These are phyloP conservation scores for Leptodactylus fuscus DNA, from an alignment of 2,113 vertebrate species.

Conservation along the genomic window DNA sequence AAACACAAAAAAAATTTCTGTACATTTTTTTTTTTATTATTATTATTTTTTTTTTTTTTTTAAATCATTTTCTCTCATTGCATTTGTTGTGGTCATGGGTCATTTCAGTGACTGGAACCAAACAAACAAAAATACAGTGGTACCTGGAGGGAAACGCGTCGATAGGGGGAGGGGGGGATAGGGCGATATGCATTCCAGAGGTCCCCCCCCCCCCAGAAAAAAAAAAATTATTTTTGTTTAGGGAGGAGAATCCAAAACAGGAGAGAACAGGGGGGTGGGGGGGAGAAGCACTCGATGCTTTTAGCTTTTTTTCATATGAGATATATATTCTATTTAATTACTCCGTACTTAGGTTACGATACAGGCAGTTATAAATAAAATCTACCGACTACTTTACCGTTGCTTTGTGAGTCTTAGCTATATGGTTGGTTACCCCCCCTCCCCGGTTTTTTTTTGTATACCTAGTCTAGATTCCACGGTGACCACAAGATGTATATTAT, in stretches of 20 bases:
- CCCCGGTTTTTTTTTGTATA: neutral
- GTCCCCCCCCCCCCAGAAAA: slow-evolving; percentile 64
- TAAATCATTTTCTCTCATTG: slow-evolving; percentile 75
- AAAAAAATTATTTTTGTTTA: slow-evolving; percentile 49
- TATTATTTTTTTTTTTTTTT: slow-evolving; percentile 60
- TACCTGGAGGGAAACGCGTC: slow-evolving; percentile 76
- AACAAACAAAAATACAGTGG: slow-evolving; percentile 66
- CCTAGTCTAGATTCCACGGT: slow-evolving; percentile 31
- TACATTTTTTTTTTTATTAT: slow-evolving; percentile 67
- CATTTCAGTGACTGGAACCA: slow-evolving; percentile 78
- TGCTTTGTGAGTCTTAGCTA: slow-evolving; percentile 79
- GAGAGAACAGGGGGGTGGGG: slow-evolving; percentile 51
- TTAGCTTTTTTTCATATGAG: slow-evolving; percentile 82
- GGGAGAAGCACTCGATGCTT: slow-evolving; percentile 77
- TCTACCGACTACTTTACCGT: slow-evolving; percentile 73
- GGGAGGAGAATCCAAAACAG: slow-evolving; percentile 66
- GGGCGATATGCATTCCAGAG: slow-evolving; percentile 80
- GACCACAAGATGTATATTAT: slow-evolving; percentile 52
- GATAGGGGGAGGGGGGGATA: slow-evolving; percentile 67
- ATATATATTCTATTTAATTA: slow-evolving; percentile 85
- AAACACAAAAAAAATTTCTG: slow-evolving; percentile 78
- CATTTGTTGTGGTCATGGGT: slow-evolving; percentile 81
- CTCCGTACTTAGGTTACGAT: slow-evolving; percentile 80
- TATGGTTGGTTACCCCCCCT: slow-evolving; percentile 67
- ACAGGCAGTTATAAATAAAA: slow-evolving; percentile 72